Conservation (phyloP, 2,888 invertebrate genomes). For the Leptinotarsa rubiginosa region DNA sequence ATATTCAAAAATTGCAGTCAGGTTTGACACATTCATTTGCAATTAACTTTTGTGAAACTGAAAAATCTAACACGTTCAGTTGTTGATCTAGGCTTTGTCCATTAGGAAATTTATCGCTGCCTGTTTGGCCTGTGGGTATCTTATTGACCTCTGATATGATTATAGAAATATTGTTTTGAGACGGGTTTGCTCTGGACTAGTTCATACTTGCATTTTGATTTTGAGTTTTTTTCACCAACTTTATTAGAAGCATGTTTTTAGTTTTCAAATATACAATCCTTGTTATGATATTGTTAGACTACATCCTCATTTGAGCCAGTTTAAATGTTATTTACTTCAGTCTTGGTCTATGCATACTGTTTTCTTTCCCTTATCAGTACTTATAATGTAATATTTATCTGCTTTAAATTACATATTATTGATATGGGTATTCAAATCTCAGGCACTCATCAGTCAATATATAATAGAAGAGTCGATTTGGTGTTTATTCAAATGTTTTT, state of each 20-base stretch:
- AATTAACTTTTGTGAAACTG: neutral
- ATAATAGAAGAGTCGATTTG: slow-evolving; percentile 2
- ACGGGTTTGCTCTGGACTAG: no score
- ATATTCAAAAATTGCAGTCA: no score
- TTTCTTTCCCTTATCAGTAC: slow-evolving; percentile 6
- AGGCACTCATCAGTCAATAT: neutral
- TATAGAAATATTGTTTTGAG: neutral
- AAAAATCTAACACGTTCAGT: neutral
- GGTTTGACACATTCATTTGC: no score
- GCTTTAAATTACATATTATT: slow-evolving; percentile 10
- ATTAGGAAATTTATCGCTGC: neutral
- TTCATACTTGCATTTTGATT: neutral
- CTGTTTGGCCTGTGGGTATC: slow-evolving; percentile 13
- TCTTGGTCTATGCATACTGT: neutral
- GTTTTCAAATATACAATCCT: neutral
- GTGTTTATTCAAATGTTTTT: neutral
- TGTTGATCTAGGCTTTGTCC: neutral
- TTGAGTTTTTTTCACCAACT: no score
- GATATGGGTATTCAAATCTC: slow-evolving; percentile 21
- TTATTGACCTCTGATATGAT: neutral
- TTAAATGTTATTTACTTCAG: slow-evolving; percentile 4
- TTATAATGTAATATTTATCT: slow-evolving; percentile 7
- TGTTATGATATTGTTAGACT: neutral
- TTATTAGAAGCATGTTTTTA: neutral
- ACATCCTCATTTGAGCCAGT: neutral